Conservation (phyloP, 2,888 invertebrate genomes). For the Kuschelorhynchus macadamiae region DNA sequence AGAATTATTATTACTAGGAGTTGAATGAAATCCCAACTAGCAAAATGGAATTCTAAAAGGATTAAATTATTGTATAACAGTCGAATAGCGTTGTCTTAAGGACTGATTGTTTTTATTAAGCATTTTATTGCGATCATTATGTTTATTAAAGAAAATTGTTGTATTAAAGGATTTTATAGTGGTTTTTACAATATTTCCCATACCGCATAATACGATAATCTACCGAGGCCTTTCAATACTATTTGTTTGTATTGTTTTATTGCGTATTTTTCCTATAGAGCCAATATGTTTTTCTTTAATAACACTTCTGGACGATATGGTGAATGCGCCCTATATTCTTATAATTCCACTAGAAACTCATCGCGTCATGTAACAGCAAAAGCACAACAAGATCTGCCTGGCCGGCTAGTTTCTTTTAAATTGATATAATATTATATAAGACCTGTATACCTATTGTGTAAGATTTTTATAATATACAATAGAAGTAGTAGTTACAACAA, state of each 20-base stretch:
- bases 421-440: slow-evolving; percentile 5
- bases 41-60: slow-evolving; percentile 21
- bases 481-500: slow-evolving; percentile 24
- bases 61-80: slow-evolving; percentile 24
- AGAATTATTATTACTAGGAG: no score
- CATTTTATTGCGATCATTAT: slow-evolving; percentile 3
- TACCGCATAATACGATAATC: not conserved
- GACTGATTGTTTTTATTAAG: slow-evolving; percentile 19
- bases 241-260: no score
- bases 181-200: slow-evolving; percentile 2
- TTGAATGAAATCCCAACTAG: slow-evolving; percentile 1
- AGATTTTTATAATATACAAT: slow-evolving; percentile 28
- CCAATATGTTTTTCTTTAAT: no score
- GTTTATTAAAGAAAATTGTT: not conserved
- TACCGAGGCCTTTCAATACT: no score
- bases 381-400: no score
- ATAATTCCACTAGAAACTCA: no score
- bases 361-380: no score
- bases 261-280: no score
- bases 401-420: no score
- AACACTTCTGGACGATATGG: no score
- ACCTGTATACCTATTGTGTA: slow-evolving; percentile 28
- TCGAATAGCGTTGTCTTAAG: slow-evolving; percentile 29
- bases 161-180: slow-evolving; percentile 13
- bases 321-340: no score